A percentile compares a stretch with the other conserved stretches of the same genome.
These are phyloP conservation scores for Scortum barcoo DNA, from an alignment of 2,113 vertebrate species.

Conservation along the genomic window DNA sequence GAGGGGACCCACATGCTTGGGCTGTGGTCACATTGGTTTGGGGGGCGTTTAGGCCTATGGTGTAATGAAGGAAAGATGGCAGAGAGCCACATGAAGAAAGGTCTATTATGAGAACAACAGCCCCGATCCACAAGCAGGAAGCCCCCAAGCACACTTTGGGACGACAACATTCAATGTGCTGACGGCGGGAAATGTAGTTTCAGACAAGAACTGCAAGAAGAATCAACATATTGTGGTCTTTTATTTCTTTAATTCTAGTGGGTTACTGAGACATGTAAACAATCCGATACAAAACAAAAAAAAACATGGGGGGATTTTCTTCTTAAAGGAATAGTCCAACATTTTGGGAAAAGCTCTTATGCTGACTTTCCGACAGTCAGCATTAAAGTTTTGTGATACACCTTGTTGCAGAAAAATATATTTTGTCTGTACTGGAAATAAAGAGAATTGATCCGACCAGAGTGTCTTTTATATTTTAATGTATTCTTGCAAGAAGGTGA, in stretches of 20 bases:
- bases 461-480: too few species aligned
- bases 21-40: constrained; percentile 69
- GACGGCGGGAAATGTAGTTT: constrained; percentile 14
- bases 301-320: neutral
- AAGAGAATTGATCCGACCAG: too few species aligned
- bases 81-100: constrained; percentile 64
- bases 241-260: neutral
- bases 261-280: neutral
- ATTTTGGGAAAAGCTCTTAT: neutral
- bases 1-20: constrained; percentile 67
- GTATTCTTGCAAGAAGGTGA: too few species aligned
- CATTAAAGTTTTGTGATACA: too few species aligned
- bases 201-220: constrained; percentile 15
- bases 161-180: constrained; percentile 53
- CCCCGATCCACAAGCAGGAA: constrained; percentile 50
- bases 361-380: neutral
- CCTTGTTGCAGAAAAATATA: too few species aligned
- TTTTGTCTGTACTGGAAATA: too few species aligned
- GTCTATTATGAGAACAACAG: constrained; percentile 70
- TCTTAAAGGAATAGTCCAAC: neutral
- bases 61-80: constrained; percentile 79
- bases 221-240: neutral
- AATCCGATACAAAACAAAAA: constrained; percentile 11
- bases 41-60: constrained; percentile 40
- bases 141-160: constrained; percentile 21